A percentile compares a stretch with the other conserved stretches of the same genome.
Evolutionary conservation across 2,113 vertebrate genomes (phyloP).

Genomic region (Nothobranchius kuhntae): DNA sequence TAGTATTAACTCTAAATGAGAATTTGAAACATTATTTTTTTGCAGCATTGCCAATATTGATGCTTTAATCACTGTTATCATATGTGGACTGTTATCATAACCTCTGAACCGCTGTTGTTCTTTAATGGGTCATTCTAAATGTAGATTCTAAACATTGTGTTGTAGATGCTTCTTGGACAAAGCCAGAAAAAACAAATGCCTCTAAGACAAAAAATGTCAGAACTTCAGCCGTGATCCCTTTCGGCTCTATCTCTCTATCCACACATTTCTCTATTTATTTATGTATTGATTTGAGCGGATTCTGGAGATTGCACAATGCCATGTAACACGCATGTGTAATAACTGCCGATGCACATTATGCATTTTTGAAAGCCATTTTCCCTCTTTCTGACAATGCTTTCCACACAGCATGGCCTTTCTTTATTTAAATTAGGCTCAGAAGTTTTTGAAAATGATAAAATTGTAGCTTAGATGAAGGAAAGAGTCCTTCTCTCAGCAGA

Average conservation of each 20-base stretch:
- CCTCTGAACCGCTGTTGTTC: slow-evolving; percentile 7
- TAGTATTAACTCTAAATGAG: not conserved
- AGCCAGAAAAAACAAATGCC: slow-evolving; percentile 1
- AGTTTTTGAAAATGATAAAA: slow-evolving; percentile 55
- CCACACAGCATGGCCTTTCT: slow-evolving; percentile 61
- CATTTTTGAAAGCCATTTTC: slow-evolving; percentile 94
- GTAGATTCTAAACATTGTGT: not conserved
- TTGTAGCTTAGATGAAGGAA: slow-evolving; percentile 52
- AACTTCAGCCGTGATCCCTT: slow-evolving; percentile 10
- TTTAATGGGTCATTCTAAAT: slow-evolving; percentile 4
- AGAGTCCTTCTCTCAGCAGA: slow-evolving; percentile 73
- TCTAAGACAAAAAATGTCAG: slow-evolving; percentile 23
- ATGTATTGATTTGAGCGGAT: slow-evolving; percentile 79
- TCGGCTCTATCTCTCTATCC: slow-evolving; percentile 68
- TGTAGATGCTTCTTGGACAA: slow-evolving; percentile 14
- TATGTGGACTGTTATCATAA: slow-evolving; percentile 14
- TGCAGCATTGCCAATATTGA: not conserved
- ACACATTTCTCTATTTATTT: slow-evolving; percentile 77
- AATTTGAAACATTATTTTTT: slow-evolving; percentile 1
- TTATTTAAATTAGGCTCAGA: slow-evolving; percentile 16
- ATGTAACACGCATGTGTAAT: slow-evolving; percentile 87
- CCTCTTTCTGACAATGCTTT: slow-evolving; percentile 82
- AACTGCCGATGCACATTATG: slow-evolving; percentile 83
- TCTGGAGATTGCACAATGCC: slow-evolving; percentile 81
- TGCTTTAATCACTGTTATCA: not conserved